A percentile compares a stretch with the other conserved stretches of the same genome.
Evolutionary conservation across 2,888 invertebrate species (phyloP).

Genomic region (Lepidochrysops patricia): DNA sequence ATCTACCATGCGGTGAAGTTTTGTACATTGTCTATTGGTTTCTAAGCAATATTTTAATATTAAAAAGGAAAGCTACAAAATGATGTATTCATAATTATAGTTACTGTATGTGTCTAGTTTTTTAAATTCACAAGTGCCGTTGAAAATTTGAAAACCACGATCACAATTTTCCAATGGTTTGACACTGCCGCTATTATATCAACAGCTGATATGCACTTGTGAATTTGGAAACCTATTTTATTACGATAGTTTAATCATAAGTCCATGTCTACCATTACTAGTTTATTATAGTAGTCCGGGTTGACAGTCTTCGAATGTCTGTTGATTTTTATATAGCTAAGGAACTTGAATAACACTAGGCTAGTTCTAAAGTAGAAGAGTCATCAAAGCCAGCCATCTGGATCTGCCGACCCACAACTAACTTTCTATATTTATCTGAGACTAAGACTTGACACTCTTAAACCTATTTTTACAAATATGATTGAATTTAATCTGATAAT

Average conservation of each 20-base stretch:
- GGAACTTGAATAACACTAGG: neutral
- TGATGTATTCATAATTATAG: conserved; percentile 4
- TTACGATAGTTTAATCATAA: neutral
- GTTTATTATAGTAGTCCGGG: neutral
- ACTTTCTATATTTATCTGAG: neutral
- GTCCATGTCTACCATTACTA: neutral
- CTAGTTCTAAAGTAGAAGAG: neutral
- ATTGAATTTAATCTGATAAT: neutral
- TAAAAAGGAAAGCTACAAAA: conserved; percentile 14
- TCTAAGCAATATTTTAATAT: conserved; percentile 18
- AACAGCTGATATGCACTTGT: neutral
- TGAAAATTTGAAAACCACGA: neutral
- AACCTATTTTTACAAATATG: neutral
- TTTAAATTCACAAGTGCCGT: neutral
- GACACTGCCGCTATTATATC: neutral
- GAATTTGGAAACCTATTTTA: neutral
- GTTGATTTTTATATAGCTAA: conserved; percentile 7
- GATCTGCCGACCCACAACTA: conserved; percentile 1
- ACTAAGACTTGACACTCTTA: neutral
- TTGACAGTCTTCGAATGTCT: neutral
- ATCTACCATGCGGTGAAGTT: conserved; percentile 41
- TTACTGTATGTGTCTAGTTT: conserved; percentile 4
- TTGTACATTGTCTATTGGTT: conserved; percentile 39
- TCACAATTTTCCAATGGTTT: neutral
- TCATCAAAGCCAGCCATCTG: neutral